Evolutionary conservation across 2,888 invertebrate species (phyloP), one percentile per base, ranked within the genome.

Genomic region (Coenonympha arcania): DNA sequence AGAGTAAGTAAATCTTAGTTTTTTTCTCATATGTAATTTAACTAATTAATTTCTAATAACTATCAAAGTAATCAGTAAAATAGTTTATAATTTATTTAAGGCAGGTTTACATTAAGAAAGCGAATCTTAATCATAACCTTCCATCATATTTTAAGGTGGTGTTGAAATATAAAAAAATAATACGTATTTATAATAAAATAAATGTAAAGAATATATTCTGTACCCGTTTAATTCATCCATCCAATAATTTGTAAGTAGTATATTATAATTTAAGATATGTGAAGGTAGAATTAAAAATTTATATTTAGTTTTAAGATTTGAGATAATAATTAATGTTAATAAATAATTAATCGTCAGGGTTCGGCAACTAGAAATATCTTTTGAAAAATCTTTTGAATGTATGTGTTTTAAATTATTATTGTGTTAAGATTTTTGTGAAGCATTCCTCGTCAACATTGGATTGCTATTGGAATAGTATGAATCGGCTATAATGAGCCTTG

Each of bases 101-200:
- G 31, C 31, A 31, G 31, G 15, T 31, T 16, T 31, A 31, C 3
- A 31, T 31, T 31, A 8, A 15, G 31, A 15, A 1, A 31, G 15
- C 15, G 15, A 15, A 8, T 33, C 16, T 31, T 8, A 31, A 16
- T 33, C 13, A 16, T 8, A 33, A 33, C 9, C 8, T 33, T 6
- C 13, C 30, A 16, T 40, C 19, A 41, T n/a, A n/a, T 18, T n/a
- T 11, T 41, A 19, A 41, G 41, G 41, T 30, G 19, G 41, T 28
- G 19, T 30, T 30, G 16, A 37, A 39, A 15, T 39, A 39, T 39
- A 39, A 24, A 55, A 39, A 54, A 43, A 42, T 61, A 55, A 51
- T 48, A 41, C 8, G 33, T 46, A 55, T 54, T 52, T 53, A 53
- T 50, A 43, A 47, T 39, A 42, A 40, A 31, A 13, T 24, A 31